Conservation (phyloP, 1,140 invertebrate species). For the Trachymyrmex cornetzi region DNA sequence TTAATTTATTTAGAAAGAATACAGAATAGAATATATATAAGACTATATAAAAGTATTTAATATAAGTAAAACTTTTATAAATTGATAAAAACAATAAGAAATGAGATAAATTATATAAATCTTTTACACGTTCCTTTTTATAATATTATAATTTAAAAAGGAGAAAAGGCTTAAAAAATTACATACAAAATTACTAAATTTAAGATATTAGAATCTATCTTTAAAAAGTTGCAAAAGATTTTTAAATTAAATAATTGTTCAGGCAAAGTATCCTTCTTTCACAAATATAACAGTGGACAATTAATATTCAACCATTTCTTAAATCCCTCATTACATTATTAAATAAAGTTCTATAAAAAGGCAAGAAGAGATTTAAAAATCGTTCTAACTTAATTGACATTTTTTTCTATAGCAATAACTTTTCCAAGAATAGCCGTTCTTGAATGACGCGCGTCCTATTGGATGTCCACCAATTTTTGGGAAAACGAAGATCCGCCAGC, state of each 20-base stretch:
- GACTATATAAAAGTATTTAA: neutral
- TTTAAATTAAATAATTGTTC: neutral
- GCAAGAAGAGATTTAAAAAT: neutral
- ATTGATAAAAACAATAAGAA: neutral
- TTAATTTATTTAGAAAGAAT: neutral
- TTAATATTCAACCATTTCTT: neutral
- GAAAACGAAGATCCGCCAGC: slow-evolving; percentile 22
- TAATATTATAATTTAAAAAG: neutral
- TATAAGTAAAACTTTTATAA: neutral
- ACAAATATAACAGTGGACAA: neutral
- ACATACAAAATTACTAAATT: neutral
- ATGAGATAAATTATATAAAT: neutral
- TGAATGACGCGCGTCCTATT: neutral
- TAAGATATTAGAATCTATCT: neutral
- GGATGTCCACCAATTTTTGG: slow-evolving; percentile 32
- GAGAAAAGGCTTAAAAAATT: neutral
- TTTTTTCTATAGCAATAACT: neutral
- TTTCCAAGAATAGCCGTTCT: neutral
- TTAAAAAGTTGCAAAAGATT: neutral
- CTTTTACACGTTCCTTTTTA: neutral
- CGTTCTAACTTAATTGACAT: neutral
- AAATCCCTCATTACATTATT: neutral
- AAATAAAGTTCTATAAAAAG: neutral
- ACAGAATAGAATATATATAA: neutral
- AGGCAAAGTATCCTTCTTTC: neutral